Evolutionary conservation across 1,140 invertebrate species (phyloP), one percentile per base, ranked within the genome.

Genomic region (Drosophila nannoptera): DNA sequence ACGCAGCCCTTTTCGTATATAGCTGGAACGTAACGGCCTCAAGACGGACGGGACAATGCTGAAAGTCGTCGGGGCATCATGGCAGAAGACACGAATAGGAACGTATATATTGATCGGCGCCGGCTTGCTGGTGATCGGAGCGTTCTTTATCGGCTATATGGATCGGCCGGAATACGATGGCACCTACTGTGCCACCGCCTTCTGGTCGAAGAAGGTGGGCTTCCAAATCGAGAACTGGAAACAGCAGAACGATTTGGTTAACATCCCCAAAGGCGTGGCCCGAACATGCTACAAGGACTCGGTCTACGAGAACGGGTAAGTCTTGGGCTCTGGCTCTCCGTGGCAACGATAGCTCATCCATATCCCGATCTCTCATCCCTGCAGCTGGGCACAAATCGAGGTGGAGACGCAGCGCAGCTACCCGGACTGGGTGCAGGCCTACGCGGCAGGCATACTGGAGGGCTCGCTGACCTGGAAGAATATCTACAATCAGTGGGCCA

Each of bases 401-500:
- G 92, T 96, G 52, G 93, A 95, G 90, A 95, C 95, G 5, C 92
- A 95, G 66, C 87, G 90, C 42, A 90, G 91, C 2, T 95, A 93
- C 88, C 92, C 93, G 4, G 94, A 96, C 87, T 91, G 92, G 69
- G 91, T 95, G 6, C 97, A 98, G 90, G 96, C 96, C 0, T 97
- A 94, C 87, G 94, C 95, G 2, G 96, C 96, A n/a, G 97, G 97
- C 7, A 91, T 96, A n/a, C 90, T 96, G 0, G 97, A 98, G 90
- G 96, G 96, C 0, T 93, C 93, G 32, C 87, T 96, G 0, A 96
- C 95, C 4, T 94, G 94, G 92, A 93, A 94, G 71, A 90, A 96
- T 31, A 97, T 97, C 55, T 93, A 94, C 83, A 93, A 94, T 77
- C 94, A 96, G 87, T 95, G 95, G 92, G 90, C 93, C 67, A 92